These are phyloP conservation scores for Sebastes hubbsi DNA, from an alignment of 2,797 vertebrate genomes.

Conservation along the genomic window DNA sequence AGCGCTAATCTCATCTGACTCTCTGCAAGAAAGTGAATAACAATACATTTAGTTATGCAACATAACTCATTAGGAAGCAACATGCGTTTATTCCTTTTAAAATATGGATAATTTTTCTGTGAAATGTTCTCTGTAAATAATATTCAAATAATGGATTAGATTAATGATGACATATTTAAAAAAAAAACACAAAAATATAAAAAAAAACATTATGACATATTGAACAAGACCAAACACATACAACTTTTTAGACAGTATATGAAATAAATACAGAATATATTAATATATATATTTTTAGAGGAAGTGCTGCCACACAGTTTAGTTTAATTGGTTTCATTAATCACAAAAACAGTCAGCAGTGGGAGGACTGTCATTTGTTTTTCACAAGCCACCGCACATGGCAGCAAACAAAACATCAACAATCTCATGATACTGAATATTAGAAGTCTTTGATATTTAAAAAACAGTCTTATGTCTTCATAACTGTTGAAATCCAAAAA, in stretches of 20 bases:
- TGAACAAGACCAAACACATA: background rate
- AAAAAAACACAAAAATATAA: background rate
- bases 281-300: background rate
- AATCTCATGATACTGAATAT: conserved; percentile 5
- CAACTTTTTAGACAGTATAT: background rate
- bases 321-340: conserved; percentile 64
- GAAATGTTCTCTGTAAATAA: background rate
- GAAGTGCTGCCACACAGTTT: conserved; percentile 6
- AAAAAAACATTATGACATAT: background rate
- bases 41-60: too few relatives aligned
- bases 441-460: conserved; percentile 11
- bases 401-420: conserved; percentile 24
- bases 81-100: background rate
- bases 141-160: background rate
- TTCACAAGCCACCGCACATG: conserved; percentile 35
- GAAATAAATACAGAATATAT: background rate
- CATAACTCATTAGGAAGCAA: background rate
- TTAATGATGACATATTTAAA: background rate
- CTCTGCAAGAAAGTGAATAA: background rate
- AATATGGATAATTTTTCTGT: background rate
- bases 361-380: conserved; percentile 16
- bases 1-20: too few relatives aligned
- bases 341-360: conserved; percentile 37
- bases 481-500: conserved; percentile 5
- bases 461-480: background rate